Conservation (phyloP, 2,888 invertebrate species). For the Acrobeloides nanus region DNA sequence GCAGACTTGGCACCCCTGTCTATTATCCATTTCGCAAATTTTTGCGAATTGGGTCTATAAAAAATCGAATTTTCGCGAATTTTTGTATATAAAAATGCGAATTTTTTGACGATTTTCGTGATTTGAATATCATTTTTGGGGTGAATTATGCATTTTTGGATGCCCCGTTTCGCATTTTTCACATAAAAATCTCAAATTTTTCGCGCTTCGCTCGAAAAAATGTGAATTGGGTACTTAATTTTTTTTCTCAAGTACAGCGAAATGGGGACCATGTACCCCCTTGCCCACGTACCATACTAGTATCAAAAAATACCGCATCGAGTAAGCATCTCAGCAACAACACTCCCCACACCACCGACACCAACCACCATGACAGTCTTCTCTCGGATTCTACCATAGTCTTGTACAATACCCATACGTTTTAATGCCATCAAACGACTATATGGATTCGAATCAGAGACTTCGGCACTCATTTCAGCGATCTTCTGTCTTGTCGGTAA, state of each 20-base stretch:
- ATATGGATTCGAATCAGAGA: slow-evolving; percentile 86
- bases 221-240: no score
- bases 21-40: no score
- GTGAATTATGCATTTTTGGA: slow-evolving; percentile 58
- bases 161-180: neutral
- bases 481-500: slow-evolving; percentile 46
- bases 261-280: slow-evolving; percentile 63
- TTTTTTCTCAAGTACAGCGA: no score
- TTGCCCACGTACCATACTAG: no score
- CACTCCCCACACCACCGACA: slow-evolving; percentile 97
- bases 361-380: slow-evolving; percentile 88
- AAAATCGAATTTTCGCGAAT: no score
- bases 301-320: no score
- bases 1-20: no score
- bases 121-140: neutral
- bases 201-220: no score
- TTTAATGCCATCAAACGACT: slow-evolving; percentile 82
- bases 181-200: no score
- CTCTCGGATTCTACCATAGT: slow-evolving; percentile 80
- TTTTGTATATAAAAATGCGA: no score
- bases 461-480: slow-evolving; percentile 66
- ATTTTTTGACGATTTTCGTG: no score
- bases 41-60: no score
- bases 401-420: slow-evolving; percentile 95
- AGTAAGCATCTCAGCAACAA: slow-evolving; percentile 98